phyloP scores from a whole-genome alignment of 2,113 vertebrate genomes.

The Nansenia antarctica region DNA sequence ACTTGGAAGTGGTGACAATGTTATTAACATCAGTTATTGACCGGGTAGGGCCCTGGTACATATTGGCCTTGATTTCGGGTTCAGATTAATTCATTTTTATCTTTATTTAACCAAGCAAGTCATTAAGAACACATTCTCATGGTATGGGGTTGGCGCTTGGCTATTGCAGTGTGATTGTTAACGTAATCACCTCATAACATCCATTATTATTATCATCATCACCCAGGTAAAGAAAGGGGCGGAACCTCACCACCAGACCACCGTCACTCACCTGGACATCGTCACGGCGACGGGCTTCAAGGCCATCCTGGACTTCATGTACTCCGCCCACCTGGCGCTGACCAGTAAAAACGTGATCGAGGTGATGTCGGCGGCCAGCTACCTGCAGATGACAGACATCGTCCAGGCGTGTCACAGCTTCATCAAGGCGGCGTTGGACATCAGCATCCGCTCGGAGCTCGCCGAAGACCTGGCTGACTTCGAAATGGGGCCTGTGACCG shows the following conservation, averaged over 20 bases:
- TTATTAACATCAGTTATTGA: too few relatives aligned
- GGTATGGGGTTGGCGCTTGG: too few relatives aligned
- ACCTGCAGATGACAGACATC: slow-evolving; percentile 98
- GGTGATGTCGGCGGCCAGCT: slow-evolving; percentile 98
- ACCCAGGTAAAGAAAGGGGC: slow-evolving; percentile 87
- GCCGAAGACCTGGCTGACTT: slow-evolving; percentile 89
- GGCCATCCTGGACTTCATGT: slow-evolving; percentile 99
- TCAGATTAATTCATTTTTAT: too few relatives aligned
- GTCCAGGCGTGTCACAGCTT: slow-evolving; percentile 97
- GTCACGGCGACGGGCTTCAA: slow-evolving; percentile 97
- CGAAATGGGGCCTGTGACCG: slow-evolving; percentile 82
- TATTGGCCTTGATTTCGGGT: too few relatives aligned
- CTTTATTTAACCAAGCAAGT: too few relatives aligned
- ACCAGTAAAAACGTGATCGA: slow-evolving; percentile 98
- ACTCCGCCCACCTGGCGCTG: slow-evolving; percentile 93
- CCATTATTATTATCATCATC: background rate
- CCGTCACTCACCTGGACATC: slow-evolving; percentile 95
- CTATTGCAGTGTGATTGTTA: too few relatives aligned
- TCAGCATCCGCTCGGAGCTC: slow-evolving; percentile 94
- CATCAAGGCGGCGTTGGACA: slow-evolving; percentile 96
- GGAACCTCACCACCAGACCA: slow-evolving; percentile 86
- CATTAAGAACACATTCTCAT: too few relatives aligned
- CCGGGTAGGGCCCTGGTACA: too few relatives aligned
- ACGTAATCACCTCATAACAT: too few relatives aligned
- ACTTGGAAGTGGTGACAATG: too few relatives aligned